These are phyloP conservation scores for Actias luna DNA, from an alignment of 2,888 invertebrate species.

Conservation along the genomic window DNA sequence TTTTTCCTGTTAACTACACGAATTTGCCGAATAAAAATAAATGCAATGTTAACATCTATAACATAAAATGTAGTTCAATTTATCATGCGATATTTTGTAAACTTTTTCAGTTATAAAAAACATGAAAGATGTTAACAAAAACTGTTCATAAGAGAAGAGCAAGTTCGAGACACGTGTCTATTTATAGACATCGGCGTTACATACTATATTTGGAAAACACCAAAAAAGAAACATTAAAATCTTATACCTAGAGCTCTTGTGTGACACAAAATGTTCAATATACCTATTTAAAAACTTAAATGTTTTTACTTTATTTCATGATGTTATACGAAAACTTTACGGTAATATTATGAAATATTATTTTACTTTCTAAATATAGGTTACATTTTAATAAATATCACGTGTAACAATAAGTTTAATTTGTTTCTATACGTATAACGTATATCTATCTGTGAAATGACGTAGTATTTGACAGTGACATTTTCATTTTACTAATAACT, in stretches of 20 bases:
- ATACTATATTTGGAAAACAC: neutral
- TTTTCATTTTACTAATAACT: too few relatives aligned
- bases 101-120: neutral
- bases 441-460: too few relatives aligned
- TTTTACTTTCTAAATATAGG: neutral
- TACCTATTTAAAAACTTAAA: neutral
- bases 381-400: neutral
- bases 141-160: neutral
- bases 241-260: neutral
- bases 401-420: neutral
- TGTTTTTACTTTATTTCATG: neutral
- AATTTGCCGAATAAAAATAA: too few relatives aligned
- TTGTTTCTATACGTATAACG: neutral
- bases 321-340: neutral
- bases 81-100: neutral
- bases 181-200: neutral
- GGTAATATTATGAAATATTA: neutral
- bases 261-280: neutral
- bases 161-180: neutral
- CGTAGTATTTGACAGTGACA: too few relatives aligned
- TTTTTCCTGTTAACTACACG: too few relatives aligned
- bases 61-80: neutral
- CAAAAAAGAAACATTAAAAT: neutral
- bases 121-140: neutral
- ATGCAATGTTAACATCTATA: too few relatives aligned